phyloP scores from a whole-genome alignment of 2,888 invertebrate genomes.

The Coenonympha arcania region DNA sequence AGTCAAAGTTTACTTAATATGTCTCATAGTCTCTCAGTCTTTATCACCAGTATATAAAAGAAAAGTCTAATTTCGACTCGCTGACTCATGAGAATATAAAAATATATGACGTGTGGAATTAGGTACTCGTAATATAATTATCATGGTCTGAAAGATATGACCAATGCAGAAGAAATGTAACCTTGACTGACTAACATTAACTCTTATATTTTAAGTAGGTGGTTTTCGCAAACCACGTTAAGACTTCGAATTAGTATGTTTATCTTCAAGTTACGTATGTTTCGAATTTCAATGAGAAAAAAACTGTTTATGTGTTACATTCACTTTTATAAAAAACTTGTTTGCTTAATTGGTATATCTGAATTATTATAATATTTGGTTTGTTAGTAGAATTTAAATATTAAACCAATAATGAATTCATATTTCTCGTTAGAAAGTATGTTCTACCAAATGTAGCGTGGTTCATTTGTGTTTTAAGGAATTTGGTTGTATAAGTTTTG shows the following conservation, averaged over 20 bases:
- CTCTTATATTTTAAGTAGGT: slow-evolving; percentile 8
- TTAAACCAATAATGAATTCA: slow-evolving; percentile 1
- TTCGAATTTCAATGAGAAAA: not conserved
- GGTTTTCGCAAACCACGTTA: slow-evolving; percentile 9
- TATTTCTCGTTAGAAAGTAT: slow-evolving; percentile 1
- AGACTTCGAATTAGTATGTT: not conserved
- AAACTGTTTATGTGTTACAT: slow-evolving; percentile 3
- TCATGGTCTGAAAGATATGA: not conserved
- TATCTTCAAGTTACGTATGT: slow-evolving; percentile 5
- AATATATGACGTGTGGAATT: not conserved
- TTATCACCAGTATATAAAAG: no score
- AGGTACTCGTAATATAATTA: not conserved
- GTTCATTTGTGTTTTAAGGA: no score
- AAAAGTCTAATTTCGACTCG: no score
- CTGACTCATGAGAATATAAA: no score
- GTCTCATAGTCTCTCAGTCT: no score
- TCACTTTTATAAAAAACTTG: slow-evolving; percentile 10
- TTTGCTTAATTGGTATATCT: not conserved
- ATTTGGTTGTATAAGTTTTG: no score
- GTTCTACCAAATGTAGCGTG: not conserved
- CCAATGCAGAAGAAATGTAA: slow-evolving; percentile 6
- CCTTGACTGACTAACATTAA: slow-evolving; percentile 17
- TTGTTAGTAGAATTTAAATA: slow-evolving; percentile 1
- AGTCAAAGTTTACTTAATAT: no score
- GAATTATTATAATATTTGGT: not conserved